Conservation (phyloP, 1,140 invertebrate genomes). For the Drosophila carrolli region DNA sequence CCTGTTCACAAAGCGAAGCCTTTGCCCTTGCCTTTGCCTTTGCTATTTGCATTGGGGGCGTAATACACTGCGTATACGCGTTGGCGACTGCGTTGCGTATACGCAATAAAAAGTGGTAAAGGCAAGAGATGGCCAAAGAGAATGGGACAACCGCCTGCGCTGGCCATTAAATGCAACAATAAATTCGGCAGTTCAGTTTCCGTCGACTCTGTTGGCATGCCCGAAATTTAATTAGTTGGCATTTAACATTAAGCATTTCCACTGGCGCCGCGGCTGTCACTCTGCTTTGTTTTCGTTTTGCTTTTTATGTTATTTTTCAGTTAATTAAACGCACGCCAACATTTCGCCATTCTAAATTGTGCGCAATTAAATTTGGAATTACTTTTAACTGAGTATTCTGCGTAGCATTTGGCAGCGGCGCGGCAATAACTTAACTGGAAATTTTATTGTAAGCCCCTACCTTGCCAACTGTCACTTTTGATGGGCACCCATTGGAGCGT, state of each 20-base stretch:
- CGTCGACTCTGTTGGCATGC: constrained; percentile 56
- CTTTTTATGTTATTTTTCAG: constrained; percentile 74
- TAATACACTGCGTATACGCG: constrained; percentile 75
- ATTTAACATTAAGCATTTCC: constrained; percentile 80
- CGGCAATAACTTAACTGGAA: constrained; percentile 76
- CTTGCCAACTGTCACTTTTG: constrained; percentile 75
- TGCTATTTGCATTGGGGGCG: constrained; percentile 51
- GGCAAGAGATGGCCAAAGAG: constrained; percentile 21
- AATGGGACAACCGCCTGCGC: constrained; percentile 61
- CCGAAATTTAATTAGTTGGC: constrained; percentile 80
- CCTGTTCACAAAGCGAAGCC: constrained; percentile 14
- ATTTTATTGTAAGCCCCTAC: constrained; percentile 75
- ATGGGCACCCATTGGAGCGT: constrained; percentile 51
- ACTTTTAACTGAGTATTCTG: constrained; percentile 69
- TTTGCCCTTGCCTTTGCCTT: constrained; percentile 17
- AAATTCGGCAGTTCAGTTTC: constrained; percentile 51
- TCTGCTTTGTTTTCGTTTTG: constrained; percentile 38
- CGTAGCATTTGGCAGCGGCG: constrained; percentile 50
- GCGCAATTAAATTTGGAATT: constrained; percentile 81
- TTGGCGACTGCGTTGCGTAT: constrained; percentile 43
- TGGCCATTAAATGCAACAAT: constrained; percentile 78
- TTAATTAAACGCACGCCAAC: constrained; percentile 81
- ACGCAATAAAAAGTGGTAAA: constrained; percentile 65
- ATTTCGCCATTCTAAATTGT: constrained; percentile 79
- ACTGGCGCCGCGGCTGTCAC: constrained; percentile 42